Evolutionary conservation across 2,797 vertebrate species (phyloP).

Genomic region (Eutrigla gurnardus): DNA sequence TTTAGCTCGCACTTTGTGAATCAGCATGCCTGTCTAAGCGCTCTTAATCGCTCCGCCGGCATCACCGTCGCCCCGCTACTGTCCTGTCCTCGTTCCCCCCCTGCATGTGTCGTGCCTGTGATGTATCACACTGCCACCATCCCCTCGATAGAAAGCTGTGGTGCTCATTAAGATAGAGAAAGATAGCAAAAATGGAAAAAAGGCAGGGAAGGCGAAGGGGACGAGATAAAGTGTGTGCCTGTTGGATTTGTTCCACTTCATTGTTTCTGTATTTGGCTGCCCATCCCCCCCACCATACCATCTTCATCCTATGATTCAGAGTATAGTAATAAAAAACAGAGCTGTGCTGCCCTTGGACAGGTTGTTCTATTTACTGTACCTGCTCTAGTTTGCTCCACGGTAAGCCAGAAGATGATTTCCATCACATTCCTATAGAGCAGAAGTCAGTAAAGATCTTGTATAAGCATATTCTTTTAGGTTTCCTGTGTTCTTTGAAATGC

Average conservation of each 20-base stretch:
- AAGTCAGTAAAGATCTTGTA: background rate
- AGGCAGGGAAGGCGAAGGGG: constrained; percentile 66
- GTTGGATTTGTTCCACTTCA: constrained; percentile 86
- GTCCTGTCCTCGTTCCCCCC: constrained; percentile 67
- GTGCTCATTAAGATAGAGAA: constrained; percentile 87
- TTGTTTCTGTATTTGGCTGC: constrained; percentile 80
- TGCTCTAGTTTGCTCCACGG: constrained; percentile 27
- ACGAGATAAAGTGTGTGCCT: constrained; percentile 83
- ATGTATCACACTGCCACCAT: constrained; percentile 78
- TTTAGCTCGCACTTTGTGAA: constrained; percentile 52
- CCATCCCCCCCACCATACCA: constrained; percentile 44
- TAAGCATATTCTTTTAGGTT: constrained; percentile 1
- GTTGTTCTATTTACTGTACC: constrained; percentile 67
- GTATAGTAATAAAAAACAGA: constrained; percentile 66
- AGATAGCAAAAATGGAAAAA: constrained; percentile 85
- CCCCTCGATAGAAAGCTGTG: constrained; percentile 78
- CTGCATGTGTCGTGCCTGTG: constrained; percentile 72
- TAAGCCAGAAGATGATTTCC: constrained; percentile 15
- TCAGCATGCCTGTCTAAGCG: constrained; percentile 61
- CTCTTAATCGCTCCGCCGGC: constrained; percentile 67
- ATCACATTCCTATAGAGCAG: constrained; percentile 4
- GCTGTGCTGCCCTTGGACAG: constrained; percentile 69
- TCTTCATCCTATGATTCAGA: constrained; percentile 64
- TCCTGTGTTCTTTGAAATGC: constrained; percentile 30
- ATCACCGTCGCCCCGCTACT: constrained; percentile 65